Evolutionary conservation across 2,888 invertebrate genomes (phyloP).

Genomic region (Rhimphoctona megacephalus): DNA sequence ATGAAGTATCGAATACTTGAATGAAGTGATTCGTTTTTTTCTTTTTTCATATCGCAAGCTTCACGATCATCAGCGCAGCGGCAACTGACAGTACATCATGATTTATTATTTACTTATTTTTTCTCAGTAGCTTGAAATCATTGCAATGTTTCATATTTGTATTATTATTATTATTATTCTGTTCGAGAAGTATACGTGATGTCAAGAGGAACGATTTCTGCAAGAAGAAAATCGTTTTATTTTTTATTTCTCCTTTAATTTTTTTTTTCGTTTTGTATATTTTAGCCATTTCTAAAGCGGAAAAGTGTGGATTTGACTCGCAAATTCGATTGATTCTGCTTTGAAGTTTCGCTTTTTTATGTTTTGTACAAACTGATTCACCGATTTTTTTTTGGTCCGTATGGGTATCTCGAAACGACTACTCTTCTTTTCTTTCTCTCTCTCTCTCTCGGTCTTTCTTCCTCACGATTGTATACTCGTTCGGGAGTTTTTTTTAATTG

Average conservation of each 20-base stretch:
- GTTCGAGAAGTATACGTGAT: constrained; percentile 70
- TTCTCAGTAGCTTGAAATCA: constrained; percentile 66
- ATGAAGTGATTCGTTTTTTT: constrained; percentile 60
- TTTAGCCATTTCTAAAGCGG: constrained; percentile 72
- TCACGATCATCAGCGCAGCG: constrained; percentile 75
- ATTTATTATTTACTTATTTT: constrained; percentile 56
- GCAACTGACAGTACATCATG: constrained; percentile 72
- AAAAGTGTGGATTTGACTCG: constrained; percentile 75
- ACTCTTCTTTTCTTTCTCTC: constrained; percentile 20
- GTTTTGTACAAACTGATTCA: constrained; percentile 53
- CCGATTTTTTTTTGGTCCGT: constrained; percentile 53
- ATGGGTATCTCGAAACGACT: constrained; percentile 58
- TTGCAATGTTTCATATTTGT: constrained; percentile 51
- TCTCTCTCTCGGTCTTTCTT: constrained; percentile 53
- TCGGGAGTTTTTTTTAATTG: constrained; percentile 59
- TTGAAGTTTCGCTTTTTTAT: constrained; percentile 61
- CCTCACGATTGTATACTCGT: constrained; percentile 58
- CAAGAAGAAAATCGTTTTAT: constrained; percentile 75
- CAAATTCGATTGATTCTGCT: constrained; percentile 55
- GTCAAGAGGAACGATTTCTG: constrained; percentile 76
- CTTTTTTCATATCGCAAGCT: constrained; percentile 69
- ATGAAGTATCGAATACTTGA: constrained; percentile 28
- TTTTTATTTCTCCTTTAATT: constrained; percentile 20
- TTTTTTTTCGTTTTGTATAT: constrained; percentile 31
- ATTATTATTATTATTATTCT: constrained; percentile 49